A percentile compares a stretch with the other conserved stretches of the same genome.
phyloP scores from a whole-genome alignment of 2,113 vertebrate species.

The Pangasianodon hypophthalmus region DNA sequence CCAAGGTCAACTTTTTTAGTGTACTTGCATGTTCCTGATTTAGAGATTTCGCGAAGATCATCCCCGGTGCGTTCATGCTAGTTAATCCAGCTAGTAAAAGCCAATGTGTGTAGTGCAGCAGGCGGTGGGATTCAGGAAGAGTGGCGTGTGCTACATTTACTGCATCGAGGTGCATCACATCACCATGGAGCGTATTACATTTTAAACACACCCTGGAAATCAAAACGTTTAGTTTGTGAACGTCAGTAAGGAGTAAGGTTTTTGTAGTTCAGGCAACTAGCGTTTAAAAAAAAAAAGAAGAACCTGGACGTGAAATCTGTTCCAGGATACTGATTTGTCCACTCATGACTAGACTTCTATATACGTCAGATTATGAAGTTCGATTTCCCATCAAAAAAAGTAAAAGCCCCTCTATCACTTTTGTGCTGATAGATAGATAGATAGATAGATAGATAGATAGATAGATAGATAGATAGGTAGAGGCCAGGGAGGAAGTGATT shows the following conservation, averaged over 20 bases:
- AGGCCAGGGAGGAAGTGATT: neutral
- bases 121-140: no score
- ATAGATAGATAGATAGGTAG: neutral
- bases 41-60: neutral
- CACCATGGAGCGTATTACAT: no score
- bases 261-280: no score
- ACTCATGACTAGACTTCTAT: neutral
- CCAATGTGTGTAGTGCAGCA: neutral
- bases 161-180: no score
- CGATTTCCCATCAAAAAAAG: neutral
- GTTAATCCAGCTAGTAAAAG: neutral
- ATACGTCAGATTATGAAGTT: neutral
- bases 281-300: neutral
- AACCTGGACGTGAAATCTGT: neutral
- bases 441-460: neutral
- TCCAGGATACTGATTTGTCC: neutral
- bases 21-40: neutral
- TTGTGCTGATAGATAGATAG: neutral
- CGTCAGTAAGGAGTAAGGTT: no score
- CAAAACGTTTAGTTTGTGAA: no score
- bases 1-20: neutral
- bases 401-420: neutral
- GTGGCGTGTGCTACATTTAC: neutral
- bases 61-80: neutral
- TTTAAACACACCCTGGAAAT: no score